Evolutionary conservation across 2,797 vertebrate species (phyloP).

Genomic region (Erithacus rubecula): DNA sequence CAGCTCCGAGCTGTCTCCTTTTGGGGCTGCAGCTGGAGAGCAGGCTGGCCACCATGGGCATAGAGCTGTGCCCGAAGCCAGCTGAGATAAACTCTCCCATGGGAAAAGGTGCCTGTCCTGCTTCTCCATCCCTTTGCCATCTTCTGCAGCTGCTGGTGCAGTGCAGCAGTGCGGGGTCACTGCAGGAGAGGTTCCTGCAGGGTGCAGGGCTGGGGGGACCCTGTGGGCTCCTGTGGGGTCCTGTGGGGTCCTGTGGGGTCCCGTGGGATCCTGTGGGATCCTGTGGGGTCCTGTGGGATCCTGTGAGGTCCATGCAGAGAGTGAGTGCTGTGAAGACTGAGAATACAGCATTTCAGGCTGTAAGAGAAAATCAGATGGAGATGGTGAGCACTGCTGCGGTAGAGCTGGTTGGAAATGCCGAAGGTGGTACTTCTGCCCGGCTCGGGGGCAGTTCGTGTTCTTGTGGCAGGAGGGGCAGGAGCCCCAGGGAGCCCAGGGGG

Average conservation of each 20-base stretch:
- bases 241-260: no score
- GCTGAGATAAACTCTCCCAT: not conserved
- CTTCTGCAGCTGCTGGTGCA: not conserved
- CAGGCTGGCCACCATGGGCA: fast-evolving
- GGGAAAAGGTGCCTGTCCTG: not conserved
- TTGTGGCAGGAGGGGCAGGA: not conserved
- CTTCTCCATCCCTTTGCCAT: not conserved
- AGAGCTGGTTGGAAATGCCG: not conserved
- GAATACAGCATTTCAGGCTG: not conserved
- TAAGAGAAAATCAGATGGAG: not conserved
- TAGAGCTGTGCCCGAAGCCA: not conserved
- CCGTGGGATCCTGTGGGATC: no score
- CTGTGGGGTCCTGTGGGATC: no score
- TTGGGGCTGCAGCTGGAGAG: not conserved
- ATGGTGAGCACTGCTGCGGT: not conserved
- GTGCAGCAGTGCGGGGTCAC: not conserved
- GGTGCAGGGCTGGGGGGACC: not conserved
- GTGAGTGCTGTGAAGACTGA: not conserved
- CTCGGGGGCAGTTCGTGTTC: not conserved
- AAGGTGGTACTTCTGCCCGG: not conserved
- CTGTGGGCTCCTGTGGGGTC: not conserved
- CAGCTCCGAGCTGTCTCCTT: not conserved
- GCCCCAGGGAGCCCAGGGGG: not conserved
- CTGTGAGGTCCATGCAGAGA: not conserved
- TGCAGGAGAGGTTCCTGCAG: not conserved